A percentile compares a stretch with the other conserved stretches of the same genome.
Conservation (phyloP, 2,113 vertebrate genomes). For the Nanger granti region DNA sequence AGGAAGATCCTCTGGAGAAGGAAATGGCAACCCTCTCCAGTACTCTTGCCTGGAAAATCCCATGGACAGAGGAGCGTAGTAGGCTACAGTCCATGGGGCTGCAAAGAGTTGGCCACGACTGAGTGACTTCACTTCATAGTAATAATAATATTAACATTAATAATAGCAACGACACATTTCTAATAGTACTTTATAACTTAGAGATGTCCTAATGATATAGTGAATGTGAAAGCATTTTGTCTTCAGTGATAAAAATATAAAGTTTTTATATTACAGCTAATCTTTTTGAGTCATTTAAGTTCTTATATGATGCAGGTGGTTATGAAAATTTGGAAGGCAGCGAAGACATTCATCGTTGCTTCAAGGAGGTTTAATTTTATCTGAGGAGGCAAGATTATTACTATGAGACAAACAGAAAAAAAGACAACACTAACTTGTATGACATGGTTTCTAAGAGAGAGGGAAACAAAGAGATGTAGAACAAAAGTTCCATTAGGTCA, state of each 20-base stretch:
- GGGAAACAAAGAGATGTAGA: neutral
- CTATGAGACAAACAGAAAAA: neutral
- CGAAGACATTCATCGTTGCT: neutral
- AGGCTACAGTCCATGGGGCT: too few relatives aligned
- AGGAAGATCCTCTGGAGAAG: too few relatives aligned
- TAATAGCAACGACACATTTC: neutral
- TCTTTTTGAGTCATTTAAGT: neutral
- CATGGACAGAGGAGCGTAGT: too few relatives aligned
- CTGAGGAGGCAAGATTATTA: neutral
- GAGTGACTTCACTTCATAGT: too few relatives aligned
- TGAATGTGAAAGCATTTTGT: neutral
- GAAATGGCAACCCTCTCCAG: too few relatives aligned
- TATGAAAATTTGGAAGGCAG: neutral
- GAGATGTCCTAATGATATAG: neutral
- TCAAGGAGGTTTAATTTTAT: neutral
- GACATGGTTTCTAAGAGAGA: neutral
- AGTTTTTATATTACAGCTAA: neutral
- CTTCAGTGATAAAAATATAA: neutral
- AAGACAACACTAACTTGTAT: neutral
- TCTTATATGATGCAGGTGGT: neutral
- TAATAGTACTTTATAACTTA: neutral
- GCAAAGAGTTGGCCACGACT: too few relatives aligned
- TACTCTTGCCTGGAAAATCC: too few relatives aligned
- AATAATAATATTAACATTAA: neutral
- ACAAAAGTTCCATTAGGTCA: neutral